Conservation (phyloP, 1,140 invertebrate genomes). For the Dermatophagoides farinae region DNA sequence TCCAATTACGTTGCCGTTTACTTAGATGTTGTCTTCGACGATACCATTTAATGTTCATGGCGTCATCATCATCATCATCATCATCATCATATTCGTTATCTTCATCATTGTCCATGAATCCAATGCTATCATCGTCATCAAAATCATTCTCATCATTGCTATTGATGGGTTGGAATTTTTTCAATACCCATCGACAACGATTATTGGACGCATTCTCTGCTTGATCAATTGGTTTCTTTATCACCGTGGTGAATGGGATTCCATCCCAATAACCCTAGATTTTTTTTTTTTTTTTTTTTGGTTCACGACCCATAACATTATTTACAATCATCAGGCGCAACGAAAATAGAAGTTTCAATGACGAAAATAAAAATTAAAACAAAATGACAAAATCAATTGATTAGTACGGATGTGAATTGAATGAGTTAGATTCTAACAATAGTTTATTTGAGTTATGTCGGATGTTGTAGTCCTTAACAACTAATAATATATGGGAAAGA, state of each 20-base stretch:
- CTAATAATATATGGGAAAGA: too few species aligned
- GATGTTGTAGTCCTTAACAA: too few species aligned
- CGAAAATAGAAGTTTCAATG: background rate
- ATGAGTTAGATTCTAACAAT: too few species aligned
- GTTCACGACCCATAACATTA: too few species aligned
- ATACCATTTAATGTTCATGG: background rate
- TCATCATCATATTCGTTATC: background rate
- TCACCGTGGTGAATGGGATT: slow-evolving; percentile 13
- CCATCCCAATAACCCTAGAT: slow-evolving; percentile 21
- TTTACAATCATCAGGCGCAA: too few species aligned
- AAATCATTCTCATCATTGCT: background rate
- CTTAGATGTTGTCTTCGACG: background rate
- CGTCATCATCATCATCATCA: background rate
- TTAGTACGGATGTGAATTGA: too few species aligned
- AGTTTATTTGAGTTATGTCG: too few species aligned
- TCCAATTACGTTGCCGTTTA: background rate
- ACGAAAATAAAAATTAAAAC: background rate
- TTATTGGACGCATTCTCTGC: background rate
- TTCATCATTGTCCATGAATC: background rate
- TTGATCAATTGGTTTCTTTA: background rate
- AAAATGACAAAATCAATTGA: background rate
- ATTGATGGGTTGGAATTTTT: background rate
- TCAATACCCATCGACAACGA: background rate
- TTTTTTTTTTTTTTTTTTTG: too few species aligned
- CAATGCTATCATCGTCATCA: background rate